Conservation (phyloP, 2,888 invertebrate genomes). For the Pseudanteris insignis region DNA sequence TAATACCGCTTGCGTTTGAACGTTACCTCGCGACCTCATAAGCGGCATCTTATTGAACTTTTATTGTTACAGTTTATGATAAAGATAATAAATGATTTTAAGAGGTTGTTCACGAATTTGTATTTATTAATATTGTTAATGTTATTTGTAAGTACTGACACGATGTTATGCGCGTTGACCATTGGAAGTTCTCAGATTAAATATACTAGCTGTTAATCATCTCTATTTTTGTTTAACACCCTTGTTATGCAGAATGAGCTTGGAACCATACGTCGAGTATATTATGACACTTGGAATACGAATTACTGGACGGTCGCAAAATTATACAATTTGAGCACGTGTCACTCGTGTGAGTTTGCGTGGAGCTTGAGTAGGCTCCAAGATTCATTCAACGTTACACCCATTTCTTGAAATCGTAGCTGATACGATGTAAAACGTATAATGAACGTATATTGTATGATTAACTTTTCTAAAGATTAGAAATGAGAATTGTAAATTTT, state of each 20-base stretch:
- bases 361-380: too few relatives aligned
- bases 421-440: too few relatives aligned
- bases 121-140: constrained; percentile 43
- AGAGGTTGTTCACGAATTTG: constrained; percentile 41
- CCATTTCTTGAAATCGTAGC: too few relatives aligned
- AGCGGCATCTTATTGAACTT: constrained; percentile 29
- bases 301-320: too few relatives aligned
- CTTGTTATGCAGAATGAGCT: too few relatives aligned
- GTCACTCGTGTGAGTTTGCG: too few relatives aligned
- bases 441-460: too few relatives aligned
- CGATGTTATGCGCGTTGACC: constrained; percentile 20
- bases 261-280: too few relatives aligned
- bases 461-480: too few relatives aligned
- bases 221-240: neutral
- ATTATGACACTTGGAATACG: too few relatives aligned
- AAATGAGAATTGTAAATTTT: constrained; percentile 10
- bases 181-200: constrained; percentile 21
- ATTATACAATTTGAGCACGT: too few relatives aligned
- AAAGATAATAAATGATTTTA: constrained; percentile 34
- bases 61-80: constrained; percentile 33
- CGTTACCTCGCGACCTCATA: constrained; percentile 18
- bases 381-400: too few relatives aligned
- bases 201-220: constrained; percentile 14
- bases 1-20: constrained; percentile 28
- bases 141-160: constrained; percentile 36